Evolutionary conservation across 2,888 invertebrate species (phyloP).

Genomic region (Chloroclystis v-ata): DNA sequence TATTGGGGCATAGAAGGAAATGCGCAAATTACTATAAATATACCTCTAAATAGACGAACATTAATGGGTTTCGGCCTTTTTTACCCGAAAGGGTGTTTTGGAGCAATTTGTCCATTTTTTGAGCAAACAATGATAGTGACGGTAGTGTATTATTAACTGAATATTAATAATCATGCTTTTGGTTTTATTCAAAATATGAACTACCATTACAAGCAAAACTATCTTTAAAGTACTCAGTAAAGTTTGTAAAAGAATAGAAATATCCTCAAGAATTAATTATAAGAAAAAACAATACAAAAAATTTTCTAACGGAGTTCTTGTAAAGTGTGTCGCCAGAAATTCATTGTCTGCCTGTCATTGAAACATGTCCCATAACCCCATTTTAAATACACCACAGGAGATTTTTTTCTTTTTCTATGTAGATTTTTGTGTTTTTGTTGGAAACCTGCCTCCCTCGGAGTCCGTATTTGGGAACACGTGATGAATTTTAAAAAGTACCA

Average conservation of each 20-base stretch:
- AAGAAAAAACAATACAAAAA: not conserved
- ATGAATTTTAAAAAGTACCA: slow-evolving; percentile 70
- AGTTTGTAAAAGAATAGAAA: no score
- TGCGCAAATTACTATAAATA: slow-evolving; percentile 57
- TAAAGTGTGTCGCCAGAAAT: slow-evolving; percentile 59
- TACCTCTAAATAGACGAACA: slow-evolving; percentile 32
- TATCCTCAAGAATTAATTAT: not conserved
- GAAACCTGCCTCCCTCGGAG: slow-evolving; percentile 59
- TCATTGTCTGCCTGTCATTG: slow-evolving; percentile 56
- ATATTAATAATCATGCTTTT: no score
- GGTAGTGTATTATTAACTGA: not conserved
- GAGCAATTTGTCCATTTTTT: slow-evolving; percentile 10
- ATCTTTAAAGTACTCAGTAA: no score
- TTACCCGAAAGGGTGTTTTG: slow-evolving; percentile 6
- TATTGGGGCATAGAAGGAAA: slow-evolving; percentile 63
- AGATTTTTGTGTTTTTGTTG: slow-evolving; percentile 53
- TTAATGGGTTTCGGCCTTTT: slow-evolving; percentile 29
- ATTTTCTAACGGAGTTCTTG: slow-evolving; percentile 42
- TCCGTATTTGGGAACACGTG: slow-evolving; percentile 53
- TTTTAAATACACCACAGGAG: slow-evolving; percentile 61
- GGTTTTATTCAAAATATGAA: no score
- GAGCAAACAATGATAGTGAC: not conserved
- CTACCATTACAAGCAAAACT: no score
- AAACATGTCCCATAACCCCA: slow-evolving; percentile 42
- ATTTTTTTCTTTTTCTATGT: slow-evolving; percentile 21